Percentiles rank a stretch among this genome's conserved stretches.
phyloP scores from a whole-genome alignment of 1,140 invertebrate genomes.

The Drosophila sechellia region DNA sequence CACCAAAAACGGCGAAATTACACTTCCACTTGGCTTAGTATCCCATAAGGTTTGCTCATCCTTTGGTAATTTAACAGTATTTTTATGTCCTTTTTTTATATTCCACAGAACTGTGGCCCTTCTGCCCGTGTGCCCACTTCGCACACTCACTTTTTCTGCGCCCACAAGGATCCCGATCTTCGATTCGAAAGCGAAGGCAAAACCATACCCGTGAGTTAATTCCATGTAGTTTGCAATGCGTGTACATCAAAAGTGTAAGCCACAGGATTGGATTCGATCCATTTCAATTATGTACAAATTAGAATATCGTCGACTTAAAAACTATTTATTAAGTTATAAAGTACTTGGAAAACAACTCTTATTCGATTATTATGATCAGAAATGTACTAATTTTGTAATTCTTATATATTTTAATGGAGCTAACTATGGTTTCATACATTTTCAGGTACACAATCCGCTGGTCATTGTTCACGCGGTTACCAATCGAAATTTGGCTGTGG shows the following conservation, averaged over 20 bases:
- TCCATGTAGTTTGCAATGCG: not conserved
- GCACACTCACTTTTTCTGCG: conserved; percentile 53
- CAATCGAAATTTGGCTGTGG: conserved; percentile 59
- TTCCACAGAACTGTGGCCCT: conserved; percentile 47
- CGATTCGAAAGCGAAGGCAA: conserved; percentile 54
- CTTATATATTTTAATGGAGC: no score
- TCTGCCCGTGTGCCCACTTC: conserved; percentile 38
- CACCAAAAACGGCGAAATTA: conserved; percentile 46
- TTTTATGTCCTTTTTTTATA: fast-evolving
- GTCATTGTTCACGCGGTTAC: conserved; percentile 58
- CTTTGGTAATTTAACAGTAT: fast-evolving
- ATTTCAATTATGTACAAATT: no score
- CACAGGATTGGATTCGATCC: no score
- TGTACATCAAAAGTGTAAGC: no score
- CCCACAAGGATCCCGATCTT: conserved; percentile 39
- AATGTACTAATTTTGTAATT: no score
- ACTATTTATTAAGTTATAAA: no score
- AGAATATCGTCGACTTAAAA: no score
- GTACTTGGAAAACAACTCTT: no score
- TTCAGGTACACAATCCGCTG: conserved; percentile 46
- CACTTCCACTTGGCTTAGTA: conserved; percentile 48
- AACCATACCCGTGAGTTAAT: conserved; percentile 45
- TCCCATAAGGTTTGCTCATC: conserved; percentile 23
- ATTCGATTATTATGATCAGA: no score
- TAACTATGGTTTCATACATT: not conserved